Percentiles rank a stretch among this genome's conserved stretches.
These are phyloP conservation scores for Diarsia dahlii DNA, from an alignment of 2,888 invertebrate species.

Conservation along the genomic window DNA sequence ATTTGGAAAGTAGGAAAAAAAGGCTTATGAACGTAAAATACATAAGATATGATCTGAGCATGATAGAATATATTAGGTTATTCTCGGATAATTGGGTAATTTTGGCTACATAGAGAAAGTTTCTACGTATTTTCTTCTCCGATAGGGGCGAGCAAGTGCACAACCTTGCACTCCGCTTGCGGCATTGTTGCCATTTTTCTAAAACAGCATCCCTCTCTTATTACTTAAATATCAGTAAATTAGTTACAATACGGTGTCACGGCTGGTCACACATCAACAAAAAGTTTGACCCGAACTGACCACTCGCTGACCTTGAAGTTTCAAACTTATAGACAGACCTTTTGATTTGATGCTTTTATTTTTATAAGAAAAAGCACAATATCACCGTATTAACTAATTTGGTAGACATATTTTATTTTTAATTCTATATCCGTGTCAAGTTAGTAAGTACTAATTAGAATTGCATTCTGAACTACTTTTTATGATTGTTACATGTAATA, in stretches of 20 bases:
- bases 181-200: background rate
- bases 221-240: background rate
- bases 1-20: background rate
- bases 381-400: constrained; percentile 23
- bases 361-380: background rate
- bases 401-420: constrained; percentile 8
- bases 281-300: constrained; percentile 1
- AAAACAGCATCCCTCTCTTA: background rate
- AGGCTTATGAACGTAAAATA: too few species aligned
- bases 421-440: constrained; percentile 25
- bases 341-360: constrained; percentile 9
- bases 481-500: background rate
- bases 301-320: constrained; percentile 31
- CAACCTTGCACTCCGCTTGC: too few species aligned
- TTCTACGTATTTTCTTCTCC: too few species aligned
- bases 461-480: background rate
- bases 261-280: background rate
- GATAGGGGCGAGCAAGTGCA: too few species aligned
- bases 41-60: too few species aligned
- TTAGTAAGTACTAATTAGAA: background rate
- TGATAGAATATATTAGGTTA: too few species aligned
- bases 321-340: constrained; percentile 17
- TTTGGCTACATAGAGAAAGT: too few species aligned
- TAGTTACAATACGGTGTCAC: constrained; percentile 10
- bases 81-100: too few species aligned